Percentiles rank a stretch among this genome's conserved stretches.
These are phyloP conservation scores for Characodon lateralis DNA, from an alignment of 2,797 vertebrate genomes.

Conservation along the genomic window DNA sequence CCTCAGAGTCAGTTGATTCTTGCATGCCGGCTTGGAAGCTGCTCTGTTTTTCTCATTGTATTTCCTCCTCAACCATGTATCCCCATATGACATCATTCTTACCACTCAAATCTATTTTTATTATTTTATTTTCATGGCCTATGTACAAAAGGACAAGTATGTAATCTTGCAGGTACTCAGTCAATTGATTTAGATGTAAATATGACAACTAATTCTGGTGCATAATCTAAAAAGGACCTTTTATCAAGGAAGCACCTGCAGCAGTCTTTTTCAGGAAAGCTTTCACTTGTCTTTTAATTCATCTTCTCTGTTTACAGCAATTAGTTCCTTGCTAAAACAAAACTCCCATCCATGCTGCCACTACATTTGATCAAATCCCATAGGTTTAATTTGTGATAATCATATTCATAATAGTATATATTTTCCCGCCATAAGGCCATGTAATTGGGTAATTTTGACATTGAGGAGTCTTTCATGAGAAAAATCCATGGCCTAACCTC, in stretches of 20 bases:
- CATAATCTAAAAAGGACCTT: not conserved
- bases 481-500: constrained; percentile 68
- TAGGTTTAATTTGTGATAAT: constrained; percentile 81
- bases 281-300: constrained; percentile 8
- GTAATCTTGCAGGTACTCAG: not conserved
- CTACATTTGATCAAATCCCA: constrained; percentile 65
- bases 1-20: constrained; percentile 8
- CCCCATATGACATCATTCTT: constrained; percentile 17
- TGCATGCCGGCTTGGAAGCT: constrained; percentile 8
- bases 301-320: constrained; percentile 41
- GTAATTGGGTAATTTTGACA: constrained; percentile 71
- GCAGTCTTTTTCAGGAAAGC: constrained; percentile 8
- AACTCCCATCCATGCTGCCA: constrained; percentile 41
- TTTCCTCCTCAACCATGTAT: not conserved
- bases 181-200: not conserved
- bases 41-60: not conserved
- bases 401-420: constrained; percentile 77
- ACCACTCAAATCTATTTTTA: not conserved
- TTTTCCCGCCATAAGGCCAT: constrained; percentile 69
- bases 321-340: constrained; percentile 54
- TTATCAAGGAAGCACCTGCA: constrained; percentile 12
- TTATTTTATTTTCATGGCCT: not conserved
- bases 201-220: not conserved
- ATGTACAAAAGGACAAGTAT: not conserved
- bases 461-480: constrained; percentile 60